These are phyloP conservation scores for Flexamia atlantica DNA, from an alignment of 2,888 invertebrate genomes.

Conservation along the genomic window DNA sequence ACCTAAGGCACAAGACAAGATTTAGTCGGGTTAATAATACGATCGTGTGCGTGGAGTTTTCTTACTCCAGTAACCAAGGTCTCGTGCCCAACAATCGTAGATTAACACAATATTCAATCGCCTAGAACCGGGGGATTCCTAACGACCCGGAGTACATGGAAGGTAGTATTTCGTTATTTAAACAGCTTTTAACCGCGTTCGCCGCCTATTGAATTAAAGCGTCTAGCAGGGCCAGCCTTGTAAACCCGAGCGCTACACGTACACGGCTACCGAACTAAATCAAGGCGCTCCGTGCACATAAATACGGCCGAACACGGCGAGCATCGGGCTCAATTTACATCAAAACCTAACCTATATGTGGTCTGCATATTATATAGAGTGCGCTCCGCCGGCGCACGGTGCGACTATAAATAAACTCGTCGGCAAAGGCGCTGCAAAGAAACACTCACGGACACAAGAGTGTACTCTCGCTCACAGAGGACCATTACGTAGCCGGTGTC, in stretches of 20 bases:
- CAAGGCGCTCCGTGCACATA: constrained; percentile 42
- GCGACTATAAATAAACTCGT: constrained; percentile 53
- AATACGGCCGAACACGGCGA: constrained; percentile 43
- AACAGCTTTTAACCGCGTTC: background rate
- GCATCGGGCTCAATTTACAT: constrained; percentile 46
- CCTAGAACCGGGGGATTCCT: background rate
- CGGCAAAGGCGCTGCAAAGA: constrained; percentile 56
- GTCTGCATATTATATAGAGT: constrained; percentile 56
- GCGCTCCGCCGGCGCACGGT: constrained; percentile 21
- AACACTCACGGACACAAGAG: background rate
- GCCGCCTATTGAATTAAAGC: constrained; percentile 51
- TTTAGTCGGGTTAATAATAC: no score
- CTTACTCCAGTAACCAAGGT: background rate
- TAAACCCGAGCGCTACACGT: constrained; percentile 34
- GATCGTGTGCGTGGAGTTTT: no score
- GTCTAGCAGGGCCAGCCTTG: constrained; percentile 18
- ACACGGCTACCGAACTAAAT: constrained; percentile 57
- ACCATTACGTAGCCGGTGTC: no score
- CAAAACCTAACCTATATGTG: constrained; percentile 54
- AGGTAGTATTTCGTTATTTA: constrained; percentile 22
- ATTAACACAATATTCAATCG: background rate
- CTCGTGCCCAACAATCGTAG: background rate
- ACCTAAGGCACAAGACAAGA: no score
- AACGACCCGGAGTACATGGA: constrained; percentile 27
- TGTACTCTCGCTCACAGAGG: background rate